Evolutionary conservation across 2,113 vertebrate species (phyloP), one percentile per base, ranked within the genome.

Genomic region (Prunella fulvescens): DNA sequence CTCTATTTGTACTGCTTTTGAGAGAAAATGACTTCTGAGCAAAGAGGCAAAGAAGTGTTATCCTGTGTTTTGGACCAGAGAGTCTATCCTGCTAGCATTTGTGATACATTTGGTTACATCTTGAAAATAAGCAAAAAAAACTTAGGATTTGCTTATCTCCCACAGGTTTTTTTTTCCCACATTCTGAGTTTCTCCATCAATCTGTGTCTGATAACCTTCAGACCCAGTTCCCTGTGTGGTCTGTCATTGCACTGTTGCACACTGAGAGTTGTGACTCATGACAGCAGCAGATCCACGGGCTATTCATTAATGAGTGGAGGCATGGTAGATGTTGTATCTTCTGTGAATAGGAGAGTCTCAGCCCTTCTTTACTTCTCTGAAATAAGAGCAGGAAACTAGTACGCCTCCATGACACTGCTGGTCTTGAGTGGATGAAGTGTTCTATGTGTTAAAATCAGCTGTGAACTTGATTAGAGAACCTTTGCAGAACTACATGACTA

Each of bases 381-480:
- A 77, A 35, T 66, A 39, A 56, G 54, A 88, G 53, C 22, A 53
- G 51, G 16, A 67, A 84, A 12, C 19, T 44, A 16, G 8, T 47
- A 25, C 29, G 87, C 14, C 19, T 78, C 26, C 37, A 24, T 50
- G 48, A 61, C 78, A 54, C 54, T 73, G 54, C 37, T 82, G 23
- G n/a, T 54, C 44, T 56, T 35, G 42, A 48, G 35, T 86, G 47
- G 18, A 20, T 78, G 35, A 62, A 54, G 22, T 71, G 42, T 19
- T 71, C 17, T 90, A 12, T 45, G 9, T 79, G 81, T 72, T 72
- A 92, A 91, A 90, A 53, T 83, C 62, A 56, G n/a, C 45, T 76
- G 37, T 69, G 44, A 87, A 37, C 28, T 87, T 37, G 9, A 25
- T 72, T 51, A 47, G 53, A 73, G 58, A 88, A 25, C 45, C 22